phyloP scores from a whole-genome alignment of 2,797 vertebrate genomes.

The Jordanella pulchra region DNA sequence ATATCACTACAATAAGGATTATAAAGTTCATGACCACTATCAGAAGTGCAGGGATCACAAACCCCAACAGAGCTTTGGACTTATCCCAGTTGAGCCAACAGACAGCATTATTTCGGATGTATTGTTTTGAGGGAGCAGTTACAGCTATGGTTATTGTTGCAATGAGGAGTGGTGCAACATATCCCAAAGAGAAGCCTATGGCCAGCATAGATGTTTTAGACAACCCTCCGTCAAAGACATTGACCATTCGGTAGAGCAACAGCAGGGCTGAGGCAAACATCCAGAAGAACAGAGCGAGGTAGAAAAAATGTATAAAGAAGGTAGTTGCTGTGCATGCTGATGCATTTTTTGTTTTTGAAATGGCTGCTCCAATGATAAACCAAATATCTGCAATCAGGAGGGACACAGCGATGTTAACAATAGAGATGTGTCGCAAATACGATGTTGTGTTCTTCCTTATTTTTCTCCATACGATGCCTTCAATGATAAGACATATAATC shows the following conservation, averaged over 20 bases:
- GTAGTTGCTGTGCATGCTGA: conserved; percentile 79
- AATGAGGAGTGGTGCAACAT: conserved; percentile 86
- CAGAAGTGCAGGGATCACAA: conserved; percentile 85
- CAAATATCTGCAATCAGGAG: conserved; percentile 88
- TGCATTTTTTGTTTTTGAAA: conserved; percentile 31
- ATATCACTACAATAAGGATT: conserved; percentile 84
- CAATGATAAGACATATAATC: conserved; percentile 85
- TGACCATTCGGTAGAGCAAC: conserved; percentile 86
- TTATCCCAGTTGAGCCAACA: conserved; percentile 89
- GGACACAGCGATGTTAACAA: conserved; percentile 87
- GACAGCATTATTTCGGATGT: conserved; percentile 46
- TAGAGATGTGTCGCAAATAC: conserved; percentile 86
- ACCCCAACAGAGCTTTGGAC: conserved; percentile 87
- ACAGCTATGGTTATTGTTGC: conserved; percentile 83
- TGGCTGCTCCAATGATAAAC: conserved; percentile 82
- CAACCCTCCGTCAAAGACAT: conserved; percentile 80
- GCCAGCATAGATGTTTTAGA: conserved; percentile 81
- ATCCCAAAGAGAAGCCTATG: conserved; percentile 85
- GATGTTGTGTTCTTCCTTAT: conserved; percentile 86
- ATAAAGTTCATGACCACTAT: conserved; percentile 86
- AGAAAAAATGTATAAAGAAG: conserved; percentile 92
- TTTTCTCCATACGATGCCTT: conserved; percentile 85
- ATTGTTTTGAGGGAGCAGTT: conserved; percentile 79
- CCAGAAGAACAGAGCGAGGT: conserved; percentile 93
- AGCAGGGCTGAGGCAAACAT: conserved; percentile 89